phyloP scores from a whole-genome alignment of 53 echinoderm and acorn worm species.

The Astropecten irregularis region DNA sequence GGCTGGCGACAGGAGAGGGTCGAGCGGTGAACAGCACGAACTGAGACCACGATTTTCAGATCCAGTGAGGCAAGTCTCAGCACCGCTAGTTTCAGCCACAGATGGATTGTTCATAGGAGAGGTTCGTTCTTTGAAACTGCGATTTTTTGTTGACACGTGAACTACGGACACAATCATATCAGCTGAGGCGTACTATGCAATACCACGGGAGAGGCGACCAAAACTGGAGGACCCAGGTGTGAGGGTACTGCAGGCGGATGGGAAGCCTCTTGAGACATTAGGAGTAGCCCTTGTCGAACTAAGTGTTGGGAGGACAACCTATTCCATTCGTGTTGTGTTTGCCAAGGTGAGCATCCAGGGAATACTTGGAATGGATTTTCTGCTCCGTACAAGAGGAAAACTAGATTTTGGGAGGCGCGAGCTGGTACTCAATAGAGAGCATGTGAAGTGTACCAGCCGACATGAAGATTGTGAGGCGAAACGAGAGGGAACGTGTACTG shows the following conservation, averaged over 20 bases:
- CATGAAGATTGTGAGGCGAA: conserved; percentile 24
- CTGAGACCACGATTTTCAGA: not conserved
- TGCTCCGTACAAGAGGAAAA: not conserved
- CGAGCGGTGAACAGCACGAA: not conserved
- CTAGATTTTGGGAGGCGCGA: not conserved
- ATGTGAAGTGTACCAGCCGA: not conserved
- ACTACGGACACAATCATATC: conserved; percentile 57
- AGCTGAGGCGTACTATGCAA: conserved; percentile 20
- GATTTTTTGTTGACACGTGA: conserved; percentile 44
- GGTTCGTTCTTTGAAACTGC: no score
- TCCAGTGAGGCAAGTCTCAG: no score
- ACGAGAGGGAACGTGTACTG: not conserved
- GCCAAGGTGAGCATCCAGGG: conserved; percentile 24
- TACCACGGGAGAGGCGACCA: conserved; percentile 27
- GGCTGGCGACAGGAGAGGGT: not conserved
- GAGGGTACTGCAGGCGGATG: conserved; percentile 30
- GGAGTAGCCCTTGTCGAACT: conserved; percentile 28
- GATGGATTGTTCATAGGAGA: not conserved
- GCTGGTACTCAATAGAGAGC: not conserved
- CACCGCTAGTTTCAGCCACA: not conserved
- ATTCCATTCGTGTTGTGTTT: conserved; percentile 36
- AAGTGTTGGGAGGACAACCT: not conserved
- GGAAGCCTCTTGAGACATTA: conserved; percentile 26
- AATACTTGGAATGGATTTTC: conserved; percentile 16
- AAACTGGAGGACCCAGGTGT: not conserved